A percentile compares a stretch with the other conserved stretches of the same genome.
Evolutionary conservation across 2,797 vertebrate species (phyloP).

Genomic region (Melanotaenia parkinsoni): DNA sequence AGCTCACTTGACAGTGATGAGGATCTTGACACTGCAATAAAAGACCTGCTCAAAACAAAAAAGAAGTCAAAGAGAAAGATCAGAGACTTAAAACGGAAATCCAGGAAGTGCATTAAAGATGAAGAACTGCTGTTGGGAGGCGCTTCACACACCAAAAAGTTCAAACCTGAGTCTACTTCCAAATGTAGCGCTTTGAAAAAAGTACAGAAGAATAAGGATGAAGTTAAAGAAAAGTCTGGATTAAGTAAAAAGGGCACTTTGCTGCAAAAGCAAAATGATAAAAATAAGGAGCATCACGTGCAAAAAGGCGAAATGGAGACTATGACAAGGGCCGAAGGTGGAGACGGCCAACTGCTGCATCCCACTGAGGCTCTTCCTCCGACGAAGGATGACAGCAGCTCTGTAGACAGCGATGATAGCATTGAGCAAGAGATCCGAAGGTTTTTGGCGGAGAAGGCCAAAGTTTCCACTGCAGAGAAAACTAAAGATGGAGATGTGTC

Average conservation of each 20-base stretch:
- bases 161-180: conserved; percentile 56
- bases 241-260: conserved; percentile 44
- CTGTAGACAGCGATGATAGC: conserved; percentile 94
- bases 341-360: neutral
- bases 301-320: conserved; percentile 41
- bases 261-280: conserved; percentile 44
- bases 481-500: conserved; percentile 40
- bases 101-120: conserved; percentile 82
- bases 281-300: conserved; percentile 32
- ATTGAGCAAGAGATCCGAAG: conserved; percentile 94
- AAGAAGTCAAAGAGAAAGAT: conserved; percentile 88
- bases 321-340: conserved; percentile 34
- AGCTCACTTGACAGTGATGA: conserved; percentile 97
- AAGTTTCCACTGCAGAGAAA: conserved; percentile 76
- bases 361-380: conserved; percentile 24
- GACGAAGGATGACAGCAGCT: conserved; percentile 87
- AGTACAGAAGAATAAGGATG: conserved; percentile 47
- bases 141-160: conserved; percentile 66
- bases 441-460: conserved; percentile 95
- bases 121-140: conserved; percentile 67
- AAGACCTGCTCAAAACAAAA: conserved; percentile 93
- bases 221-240: conserved; percentile 42
- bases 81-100: conserved; percentile 82
- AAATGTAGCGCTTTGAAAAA: conserved; percentile 72
- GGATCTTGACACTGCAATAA: conserved; percentile 94